Conservation (phyloP, 2,113 vertebrate species). For the Leucoraja erinaceus region DNA sequence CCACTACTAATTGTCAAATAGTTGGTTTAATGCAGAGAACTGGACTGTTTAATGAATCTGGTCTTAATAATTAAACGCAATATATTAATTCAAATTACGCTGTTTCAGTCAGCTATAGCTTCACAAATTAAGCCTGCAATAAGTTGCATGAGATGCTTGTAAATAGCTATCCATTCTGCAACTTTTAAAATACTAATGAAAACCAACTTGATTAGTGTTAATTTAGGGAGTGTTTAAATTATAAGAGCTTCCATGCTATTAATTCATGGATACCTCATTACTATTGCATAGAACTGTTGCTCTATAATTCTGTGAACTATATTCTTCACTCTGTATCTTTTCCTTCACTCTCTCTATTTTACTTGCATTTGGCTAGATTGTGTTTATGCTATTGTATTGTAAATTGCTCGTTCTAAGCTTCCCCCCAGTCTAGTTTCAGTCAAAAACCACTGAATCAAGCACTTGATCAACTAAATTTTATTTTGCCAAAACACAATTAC, state of each 20-base stretch:
- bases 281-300: too few relatives aligned
- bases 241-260: not conserved
- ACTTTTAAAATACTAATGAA: not conserved
- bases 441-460: too few relatives aligned
- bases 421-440: too few relatives aligned
- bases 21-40: not conserved
- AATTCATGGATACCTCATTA: not conserved
- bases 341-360: too few relatives aligned
- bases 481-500: too few relatives aligned
- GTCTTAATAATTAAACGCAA: not conserved
- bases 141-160: not conserved
- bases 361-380: too few relatives aligned
- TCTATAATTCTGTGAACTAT: too few relatives aligned
- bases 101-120: not conserved
- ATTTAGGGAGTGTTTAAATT: not conserved
- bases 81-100: not conserved
- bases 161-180: not conserved
- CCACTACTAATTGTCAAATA: too few relatives aligned
- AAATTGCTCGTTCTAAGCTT: too few relatives aligned
- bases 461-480: too few relatives aligned
- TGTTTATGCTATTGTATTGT: too few relatives aligned
- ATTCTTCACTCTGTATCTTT: too few relatives aligned
- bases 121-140: not conserved
- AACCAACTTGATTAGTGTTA: not conserved
- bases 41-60: not conserved